Percentiles rank a stretch among this genome's conserved stretches.
These are phyloP conservation scores for Chrysolina americana DNA, from an alignment of 2,888 invertebrate species.

Conservation along the genomic window DNA sequence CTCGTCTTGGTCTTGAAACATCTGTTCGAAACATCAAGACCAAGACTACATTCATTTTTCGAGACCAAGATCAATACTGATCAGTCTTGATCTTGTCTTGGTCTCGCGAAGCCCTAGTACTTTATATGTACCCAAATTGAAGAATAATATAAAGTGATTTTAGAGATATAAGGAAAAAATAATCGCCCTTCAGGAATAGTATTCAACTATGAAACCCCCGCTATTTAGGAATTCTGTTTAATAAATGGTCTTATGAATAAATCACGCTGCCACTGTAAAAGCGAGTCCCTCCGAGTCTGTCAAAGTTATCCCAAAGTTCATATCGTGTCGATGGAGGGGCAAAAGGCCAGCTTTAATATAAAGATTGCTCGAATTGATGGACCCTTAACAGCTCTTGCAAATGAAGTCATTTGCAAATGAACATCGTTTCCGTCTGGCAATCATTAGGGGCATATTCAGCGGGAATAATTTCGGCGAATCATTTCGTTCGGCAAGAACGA, in stretches of 20 bases:
- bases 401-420: constrained; percentile 71
- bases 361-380: constrained; percentile 69
- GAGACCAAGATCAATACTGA: too few species aligned
- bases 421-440: constrained; percentile 67
- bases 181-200: too few species aligned
- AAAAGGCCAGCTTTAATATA: constrained; percentile 66
- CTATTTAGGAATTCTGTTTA: too few species aligned
- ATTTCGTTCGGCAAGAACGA: constrained; percentile 67
- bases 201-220: too few species aligned
- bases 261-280: constrained; percentile 12
- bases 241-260: not conserved
- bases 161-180: too few species aligned
- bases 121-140: too few species aligned
- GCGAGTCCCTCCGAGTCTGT: constrained; percentile 61
- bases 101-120: too few species aligned
- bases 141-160: too few species aligned
- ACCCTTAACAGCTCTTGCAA: constrained; percentile 59
- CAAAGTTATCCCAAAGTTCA: constrained; percentile 67
- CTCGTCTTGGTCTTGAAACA: too few species aligned
- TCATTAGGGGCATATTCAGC: constrained; percentile 70
- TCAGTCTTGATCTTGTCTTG: too few species aligned
- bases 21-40: too few species aligned
- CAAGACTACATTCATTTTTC: too few species aligned
- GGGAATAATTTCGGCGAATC: constrained; percentile 66
- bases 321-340: constrained; percentile 61